Base-by-base conservation (phyloP, 2,888 invertebrate genomes). In the Spialia ferax region DNA sequence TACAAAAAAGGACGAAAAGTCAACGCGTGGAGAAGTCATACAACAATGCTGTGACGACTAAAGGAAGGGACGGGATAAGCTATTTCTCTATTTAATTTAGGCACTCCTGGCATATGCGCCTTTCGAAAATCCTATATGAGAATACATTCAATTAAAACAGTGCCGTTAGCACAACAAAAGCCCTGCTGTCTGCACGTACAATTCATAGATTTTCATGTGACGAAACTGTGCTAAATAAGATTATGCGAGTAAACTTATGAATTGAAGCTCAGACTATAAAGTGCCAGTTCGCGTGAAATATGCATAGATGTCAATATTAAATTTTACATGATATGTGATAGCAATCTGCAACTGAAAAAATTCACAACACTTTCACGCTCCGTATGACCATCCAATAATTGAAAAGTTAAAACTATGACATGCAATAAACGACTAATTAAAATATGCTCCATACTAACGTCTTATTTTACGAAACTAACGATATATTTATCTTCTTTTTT, bases 341-440 rank as follows among this genome's bases (percentile, higher is more conserved):
- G 77, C 74, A 74, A 83, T 75, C 78, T 79, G 85, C 85, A 86
- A 89, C 85, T 74, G 71, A 85, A 78, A 80, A 77, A n/a, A 78
- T 80, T 76, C 77, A 80, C 79, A 83, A 84, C 54, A 63, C 63
- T 52, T 79, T 67, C 79, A 78, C 79, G 75, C 77, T 78, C 80
- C 78, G 79, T 82, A 79, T 81, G 81, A 76, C 77, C 61, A 74
- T 78, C 77, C 79, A 77, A 83, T 75, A 87, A 79, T 82, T 81
- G 82, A 83, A 84, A 77, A 82, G 84, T 87, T 89, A 91, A 82
- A 86, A 82, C 90, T 91, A 92, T 84, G 82, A 88, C 90, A 91
- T 90, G 90, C 88, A 92, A 88, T 91, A 89, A 89, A 89, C 80
- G 77, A 83, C 89, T 91, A 90, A 87, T 89, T 92, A 90, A 90